Percentiles rank a stretch among this genome's conserved stretches.
phyloP scores from a whole-genome alignment of 2,797 vertebrate genomes.

The Periophthalmus magnuspinnatus region DNA sequence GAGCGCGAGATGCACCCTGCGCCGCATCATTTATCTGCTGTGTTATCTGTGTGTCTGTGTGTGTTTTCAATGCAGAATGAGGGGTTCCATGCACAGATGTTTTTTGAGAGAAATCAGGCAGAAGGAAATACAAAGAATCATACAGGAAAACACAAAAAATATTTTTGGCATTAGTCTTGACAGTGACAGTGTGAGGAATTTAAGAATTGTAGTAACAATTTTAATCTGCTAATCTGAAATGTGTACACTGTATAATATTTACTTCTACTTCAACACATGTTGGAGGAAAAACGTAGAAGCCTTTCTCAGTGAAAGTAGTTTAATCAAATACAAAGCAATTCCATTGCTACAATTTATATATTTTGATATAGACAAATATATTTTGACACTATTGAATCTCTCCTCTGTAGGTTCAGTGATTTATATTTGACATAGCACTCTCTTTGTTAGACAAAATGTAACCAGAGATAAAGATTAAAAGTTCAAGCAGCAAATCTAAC shows the following conservation, averaged over 20 bases:
- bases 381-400: neutral
- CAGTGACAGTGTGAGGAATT: too few relatives aligned
- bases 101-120: constrained; percentile 22
- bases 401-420: neutral
- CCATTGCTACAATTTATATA: too few relatives aligned
- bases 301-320: too few relatives aligned
- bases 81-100: constrained; percentile 25
- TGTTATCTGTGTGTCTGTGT: constrained; percentile 20
- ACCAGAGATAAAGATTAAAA: constrained; percentile 20
- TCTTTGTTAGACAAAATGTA: neutral
- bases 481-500: constrained; percentile 28
- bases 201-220: too few relatives aligned
- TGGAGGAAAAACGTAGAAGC: too few relatives aligned
- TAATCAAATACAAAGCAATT: too few relatives aligned
- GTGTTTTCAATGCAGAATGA: constrained; percentile 31
- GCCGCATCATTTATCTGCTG: constrained; percentile 19
- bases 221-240: too few relatives aligned
- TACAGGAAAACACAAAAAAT: neutral
- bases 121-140: constrained; percentile 32
- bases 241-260: too few relatives aligned
- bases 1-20: constrained; percentile 18
- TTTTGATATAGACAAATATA: neutral
- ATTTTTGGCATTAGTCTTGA: neutral
- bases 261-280: too few relatives aligned
- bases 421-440: neutral